These are phyloP conservation scores for Embidobia sp. DNA, from an alignment of 2,888 invertebrate species.

Conservation along the genomic window DNA sequence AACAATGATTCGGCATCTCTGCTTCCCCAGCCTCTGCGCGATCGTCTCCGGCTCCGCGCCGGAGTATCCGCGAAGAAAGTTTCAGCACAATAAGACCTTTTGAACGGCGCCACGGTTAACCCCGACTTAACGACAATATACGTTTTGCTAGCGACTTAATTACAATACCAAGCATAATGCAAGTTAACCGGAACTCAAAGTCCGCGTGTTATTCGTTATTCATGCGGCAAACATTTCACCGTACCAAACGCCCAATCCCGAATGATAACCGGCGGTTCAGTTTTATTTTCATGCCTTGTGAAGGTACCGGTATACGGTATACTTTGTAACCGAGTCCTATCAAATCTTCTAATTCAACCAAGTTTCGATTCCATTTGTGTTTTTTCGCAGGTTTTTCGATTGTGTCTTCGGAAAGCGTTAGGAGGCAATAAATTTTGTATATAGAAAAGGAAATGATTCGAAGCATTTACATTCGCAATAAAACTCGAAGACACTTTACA, in stretches of 20 bases:
- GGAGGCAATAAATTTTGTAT: too few relatives aligned
- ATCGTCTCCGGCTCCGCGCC: constrained; percentile 46
- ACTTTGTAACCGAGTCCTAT: too few relatives aligned
- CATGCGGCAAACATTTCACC: constrained; percentile 9
- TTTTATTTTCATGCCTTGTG: too few relatives aligned
- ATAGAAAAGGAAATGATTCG: too few relatives aligned
- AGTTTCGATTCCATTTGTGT: too few relatives aligned
- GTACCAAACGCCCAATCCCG: neutral
- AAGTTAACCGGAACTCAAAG: constrained; percentile 28
- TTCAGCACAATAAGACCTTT: constrained; percentile 64
- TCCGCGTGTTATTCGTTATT: constrained; percentile 24
- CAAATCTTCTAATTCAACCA: too few relatives aligned
- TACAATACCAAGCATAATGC: constrained; percentile 53
- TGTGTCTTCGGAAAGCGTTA: too few relatives aligned
- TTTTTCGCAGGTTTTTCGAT: too few relatives aligned
- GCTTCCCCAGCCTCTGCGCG: constrained; percentile 40
- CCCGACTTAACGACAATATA: constrained; percentile 63
- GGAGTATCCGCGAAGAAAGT: constrained; percentile 62
- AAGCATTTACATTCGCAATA: too few relatives aligned
- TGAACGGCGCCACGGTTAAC: constrained; percentile 51
- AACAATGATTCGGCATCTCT: constrained; percentile 65
- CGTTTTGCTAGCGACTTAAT: constrained; percentile 66
- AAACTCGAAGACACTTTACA: too few relatives aligned
- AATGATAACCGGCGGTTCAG: neutral
- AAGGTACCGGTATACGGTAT: too few relatives aligned